These are phyloP conservation scores for Drosophila jambulina DNA, from an alignment of 1,140 invertebrate species.

Conservation along the genomic window DNA sequence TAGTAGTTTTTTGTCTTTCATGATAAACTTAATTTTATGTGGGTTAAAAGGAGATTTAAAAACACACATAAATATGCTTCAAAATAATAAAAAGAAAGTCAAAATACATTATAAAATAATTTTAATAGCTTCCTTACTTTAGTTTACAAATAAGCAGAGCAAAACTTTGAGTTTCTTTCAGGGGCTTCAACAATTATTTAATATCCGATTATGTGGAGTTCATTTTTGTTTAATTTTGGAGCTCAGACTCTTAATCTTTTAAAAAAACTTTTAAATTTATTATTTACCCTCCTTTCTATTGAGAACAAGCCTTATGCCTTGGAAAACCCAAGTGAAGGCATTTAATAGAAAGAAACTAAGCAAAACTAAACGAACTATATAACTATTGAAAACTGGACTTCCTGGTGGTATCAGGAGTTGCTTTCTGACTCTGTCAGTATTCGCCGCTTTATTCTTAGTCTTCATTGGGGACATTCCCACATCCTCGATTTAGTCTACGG, in stretches of 20 bases:
- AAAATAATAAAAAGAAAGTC: no score
- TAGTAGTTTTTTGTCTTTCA: no score
- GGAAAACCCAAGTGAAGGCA: not conserved
- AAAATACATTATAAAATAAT: no score
- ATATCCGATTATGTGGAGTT: not conserved
- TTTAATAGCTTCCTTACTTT: not conserved
- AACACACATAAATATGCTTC: no score
- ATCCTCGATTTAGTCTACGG: not conserved
- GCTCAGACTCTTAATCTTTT: no score
- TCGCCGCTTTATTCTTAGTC: not conserved
- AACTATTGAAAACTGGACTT: not conserved
- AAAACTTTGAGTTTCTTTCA: not conserved
- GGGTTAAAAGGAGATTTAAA: no score
- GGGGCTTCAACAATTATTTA: not conserved
- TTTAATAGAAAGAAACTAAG: not conserved
- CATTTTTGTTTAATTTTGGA: not conserved
- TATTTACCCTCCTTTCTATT: not conserved
- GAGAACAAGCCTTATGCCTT: not conserved
- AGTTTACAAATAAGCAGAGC: not conserved
- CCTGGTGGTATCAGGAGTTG: not conserved
- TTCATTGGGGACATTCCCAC: conserved; percentile 36
- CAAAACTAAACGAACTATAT: not conserved
- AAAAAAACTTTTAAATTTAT: no score
- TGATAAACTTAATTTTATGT: no score
- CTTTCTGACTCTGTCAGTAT: not conserved